Evolutionary conservation across 1,140 invertebrate genomes (phyloP).

Genomic region (Aphis gossypii): DNA sequence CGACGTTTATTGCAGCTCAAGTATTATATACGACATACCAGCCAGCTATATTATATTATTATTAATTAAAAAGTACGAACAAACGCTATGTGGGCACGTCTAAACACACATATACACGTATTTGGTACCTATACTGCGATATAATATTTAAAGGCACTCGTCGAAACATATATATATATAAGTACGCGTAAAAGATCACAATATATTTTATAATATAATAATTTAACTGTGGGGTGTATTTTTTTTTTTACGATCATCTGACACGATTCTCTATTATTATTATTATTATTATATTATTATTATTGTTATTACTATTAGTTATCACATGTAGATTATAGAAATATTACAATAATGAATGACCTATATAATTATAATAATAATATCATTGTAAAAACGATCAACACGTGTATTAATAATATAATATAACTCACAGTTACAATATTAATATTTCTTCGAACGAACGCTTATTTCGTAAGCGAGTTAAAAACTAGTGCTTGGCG

Average conservation of each 20-base stretch:
- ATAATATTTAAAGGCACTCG: neutral
- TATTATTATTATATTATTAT: neutral
- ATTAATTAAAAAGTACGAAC: slow-evolving; percentile 40
- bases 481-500: neutral
- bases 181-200: neutral
- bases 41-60: slow-evolving; percentile 3
- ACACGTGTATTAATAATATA: neutral
- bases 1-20: slow-evolving; percentile 24
- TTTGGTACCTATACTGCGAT: neutral
- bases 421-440: neutral
- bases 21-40: neutral
- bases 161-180: neutral
- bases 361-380: neutral
- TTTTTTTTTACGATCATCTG: neutral
- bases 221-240: neutral
- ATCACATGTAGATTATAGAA: neutral
- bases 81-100: neutral
- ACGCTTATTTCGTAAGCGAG: neutral
- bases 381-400: neutral
- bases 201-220: neutral
- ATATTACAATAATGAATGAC: neutral
- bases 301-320: neutral
- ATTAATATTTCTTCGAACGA: neutral
- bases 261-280: neutral
- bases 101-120: neutral